Percentiles rank a stretch among this genome's conserved stretches.
phyloP scores from a whole-genome alignment of 2,113 vertebrate species.

The Trogon surrucura region DNA sequence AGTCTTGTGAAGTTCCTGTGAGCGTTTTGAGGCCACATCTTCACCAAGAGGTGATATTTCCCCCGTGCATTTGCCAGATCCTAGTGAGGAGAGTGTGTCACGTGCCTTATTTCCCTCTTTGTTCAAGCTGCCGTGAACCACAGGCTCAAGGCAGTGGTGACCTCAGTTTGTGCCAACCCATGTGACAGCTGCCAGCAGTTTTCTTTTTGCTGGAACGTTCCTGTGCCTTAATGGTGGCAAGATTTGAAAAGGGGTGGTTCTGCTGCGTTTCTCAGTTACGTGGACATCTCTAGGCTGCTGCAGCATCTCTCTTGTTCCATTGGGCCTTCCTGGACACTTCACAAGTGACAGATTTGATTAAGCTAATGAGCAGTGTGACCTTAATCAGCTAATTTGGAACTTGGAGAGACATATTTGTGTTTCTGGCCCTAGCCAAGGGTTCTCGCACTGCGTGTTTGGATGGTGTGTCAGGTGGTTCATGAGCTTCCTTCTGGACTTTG shows the following conservation, averaged over 20 bases:
- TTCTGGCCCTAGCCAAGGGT: not conserved
- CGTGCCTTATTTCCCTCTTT: not conserved
- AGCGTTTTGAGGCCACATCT: not conserved
- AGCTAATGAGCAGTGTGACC: not conserved
- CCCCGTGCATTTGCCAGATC: not conserved
- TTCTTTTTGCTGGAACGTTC: not conserved
- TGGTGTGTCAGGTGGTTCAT: not conserved
- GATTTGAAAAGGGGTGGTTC: not conserved
- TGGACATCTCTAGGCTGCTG: not conserved
- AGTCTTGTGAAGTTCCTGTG: not conserved
- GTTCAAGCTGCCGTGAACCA: not conserved
- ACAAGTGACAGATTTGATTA: not conserved
- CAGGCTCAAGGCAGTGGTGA: not conserved
- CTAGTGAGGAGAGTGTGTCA: not conserved
- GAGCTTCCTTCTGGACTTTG: not conserved
- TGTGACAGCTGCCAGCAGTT: not conserved
- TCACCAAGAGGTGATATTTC: not conserved
- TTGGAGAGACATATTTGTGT: not conserved
- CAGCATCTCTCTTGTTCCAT: not conserved
- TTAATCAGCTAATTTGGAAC: not conserved
- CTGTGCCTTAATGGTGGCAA: not conserved
- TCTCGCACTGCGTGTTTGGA: not conserved
- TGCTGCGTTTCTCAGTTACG: not conserved
- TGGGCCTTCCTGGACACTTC: not conserved
- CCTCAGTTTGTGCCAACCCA: fast-evolving